A percentile compares a stretch with the other conserved stretches of the same genome.
Evolutionary conservation across 2,113 vertebrate genomes (phyloP).

Genomic region (Silurus meridionalis): DNA sequence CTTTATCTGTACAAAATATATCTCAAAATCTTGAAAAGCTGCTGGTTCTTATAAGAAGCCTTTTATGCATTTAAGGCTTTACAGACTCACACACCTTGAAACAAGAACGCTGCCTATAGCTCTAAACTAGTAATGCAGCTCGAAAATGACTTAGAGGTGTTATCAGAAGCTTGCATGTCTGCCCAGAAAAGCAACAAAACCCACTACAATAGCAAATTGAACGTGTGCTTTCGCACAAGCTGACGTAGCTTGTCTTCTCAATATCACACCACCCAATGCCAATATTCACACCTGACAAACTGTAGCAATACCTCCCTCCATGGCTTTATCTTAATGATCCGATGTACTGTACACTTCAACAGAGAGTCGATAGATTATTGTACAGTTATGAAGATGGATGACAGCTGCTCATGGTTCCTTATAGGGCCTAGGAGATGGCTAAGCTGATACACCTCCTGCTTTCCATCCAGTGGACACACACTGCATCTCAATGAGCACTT

Average conservation of each 20-base stretch:
- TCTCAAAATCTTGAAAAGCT: not conserved
- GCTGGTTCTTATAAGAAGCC: not conserved
- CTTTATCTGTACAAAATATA: not conserved
- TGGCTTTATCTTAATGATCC: constrained; percentile 58
- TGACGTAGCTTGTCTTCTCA: constrained; percentile 18
- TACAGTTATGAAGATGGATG: constrained; percentile 62
- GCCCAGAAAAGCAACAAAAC: not conserved
- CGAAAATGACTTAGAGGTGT: constrained; percentile 9
- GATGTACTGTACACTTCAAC: constrained; percentile 52
- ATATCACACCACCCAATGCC: constrained; percentile 33
- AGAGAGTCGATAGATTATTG: constrained; percentile 56
- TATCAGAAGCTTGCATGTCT: not conserved
- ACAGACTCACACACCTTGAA: not conserved
- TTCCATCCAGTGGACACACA: constrained; percentile 31
- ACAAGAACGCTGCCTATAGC: not conserved
- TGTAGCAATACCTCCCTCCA: constrained; percentile 44
- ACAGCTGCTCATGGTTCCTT: constrained; percentile 54
- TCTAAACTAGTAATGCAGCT: not conserved
- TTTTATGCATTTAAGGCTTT: not conserved
- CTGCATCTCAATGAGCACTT: constrained; percentile 52
- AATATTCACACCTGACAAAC: constrained; percentile 51
- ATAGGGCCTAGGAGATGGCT: constrained; percentile 56
- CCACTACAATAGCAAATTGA: constrained; percentile 26
- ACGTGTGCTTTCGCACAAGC: not conserved
- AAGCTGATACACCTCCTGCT: constrained; percentile 52